phyloP scores from a whole-genome alignment of 2,113 vertebrate species.

The Kryptolebias marmoratus region DNA sequence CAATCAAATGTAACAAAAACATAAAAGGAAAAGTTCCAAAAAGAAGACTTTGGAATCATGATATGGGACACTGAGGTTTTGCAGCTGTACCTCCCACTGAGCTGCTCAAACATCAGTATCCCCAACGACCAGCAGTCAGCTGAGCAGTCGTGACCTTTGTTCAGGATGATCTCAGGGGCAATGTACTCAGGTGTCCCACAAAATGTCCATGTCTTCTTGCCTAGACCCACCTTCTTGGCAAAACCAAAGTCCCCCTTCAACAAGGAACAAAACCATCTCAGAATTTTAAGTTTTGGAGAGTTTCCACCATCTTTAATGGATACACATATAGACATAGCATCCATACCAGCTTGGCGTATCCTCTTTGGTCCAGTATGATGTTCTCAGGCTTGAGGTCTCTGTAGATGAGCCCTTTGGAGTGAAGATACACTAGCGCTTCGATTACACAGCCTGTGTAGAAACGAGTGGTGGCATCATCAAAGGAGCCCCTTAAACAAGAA shows the following conservation, averaged over 20 bases:
- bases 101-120: slow-evolving; percentile 98
- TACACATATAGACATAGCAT: not conserved
- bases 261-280: not conserved
- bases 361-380: slow-evolving; percentile 77
- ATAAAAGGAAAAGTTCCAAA: too few species aligned
- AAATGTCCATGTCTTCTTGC: slow-evolving; percentile 99
- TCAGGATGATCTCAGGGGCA: slow-evolving; percentile 98
- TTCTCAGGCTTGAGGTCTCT: slow-evolving; percentile 82
- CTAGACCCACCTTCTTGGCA: slow-evolving; percentile 99
- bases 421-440: slow-evolving; percentile 76
- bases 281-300: not conserved
- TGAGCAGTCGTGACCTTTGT: slow-evolving; percentile 99
- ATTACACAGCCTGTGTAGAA: slow-evolving; percentile 80
- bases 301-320: not conserved
- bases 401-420: slow-evolving; percentile 78
- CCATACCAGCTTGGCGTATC: slow-evolving; percentile 79
- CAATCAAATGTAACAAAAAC: too few species aligned
- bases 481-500: slow-evolving; percentile 63
- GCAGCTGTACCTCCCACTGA: slow-evolving; percentile 92
- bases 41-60: too few species aligned
- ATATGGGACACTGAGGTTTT: too few species aligned
- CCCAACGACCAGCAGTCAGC: slow-evolving; percentile 99
- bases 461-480: slow-evolving; percentile 74
- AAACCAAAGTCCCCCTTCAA: slow-evolving; percentile 81
- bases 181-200: slow-evolving; percentile 99